Evolutionary conservation across 2,797 vertebrate species (phyloP).

Genomic region (Manis javanica): DNA sequence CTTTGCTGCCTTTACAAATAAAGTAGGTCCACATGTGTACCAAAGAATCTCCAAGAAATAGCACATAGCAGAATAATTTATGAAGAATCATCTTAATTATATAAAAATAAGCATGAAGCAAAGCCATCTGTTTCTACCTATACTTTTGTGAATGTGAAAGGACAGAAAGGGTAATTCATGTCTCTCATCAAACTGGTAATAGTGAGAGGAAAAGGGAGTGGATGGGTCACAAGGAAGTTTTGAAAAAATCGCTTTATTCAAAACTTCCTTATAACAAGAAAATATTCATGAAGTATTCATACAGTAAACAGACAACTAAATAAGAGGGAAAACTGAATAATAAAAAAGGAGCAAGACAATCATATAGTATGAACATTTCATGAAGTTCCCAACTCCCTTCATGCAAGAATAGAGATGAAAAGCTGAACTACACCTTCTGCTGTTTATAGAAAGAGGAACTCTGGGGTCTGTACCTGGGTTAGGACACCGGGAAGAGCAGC

Average conservation of each 20-base stretch:
- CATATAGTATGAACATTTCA: neutral
- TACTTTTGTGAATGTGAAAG: neutral
- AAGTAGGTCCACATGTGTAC: neutral
- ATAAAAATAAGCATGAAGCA: neutral
- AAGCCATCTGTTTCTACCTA: neutral
- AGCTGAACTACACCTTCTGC: neutral
- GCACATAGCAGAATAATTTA: neutral
- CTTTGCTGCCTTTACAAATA: neutral
- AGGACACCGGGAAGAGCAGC: neutral
- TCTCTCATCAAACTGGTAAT: neutral
- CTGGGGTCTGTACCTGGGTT: neutral
- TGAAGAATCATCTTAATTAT: neutral
- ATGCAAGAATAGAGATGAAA: neutral
- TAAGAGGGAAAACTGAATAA: neutral
- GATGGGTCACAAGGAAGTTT: neutral
- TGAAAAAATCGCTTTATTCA: conserved; percentile 9
- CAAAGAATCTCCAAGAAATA: neutral
- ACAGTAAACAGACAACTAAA: neutral
- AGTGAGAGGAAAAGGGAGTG: neutral
- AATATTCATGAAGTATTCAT: neutral
- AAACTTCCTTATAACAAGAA: neutral
- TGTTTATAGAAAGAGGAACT: neutral
- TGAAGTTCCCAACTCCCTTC: neutral
- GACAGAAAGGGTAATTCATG: neutral
- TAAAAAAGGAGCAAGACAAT: neutral